Evolutionary conservation across 2,797 vertebrate species (phyloP).

Genomic region (Glyptemys insculpta): DNA sequence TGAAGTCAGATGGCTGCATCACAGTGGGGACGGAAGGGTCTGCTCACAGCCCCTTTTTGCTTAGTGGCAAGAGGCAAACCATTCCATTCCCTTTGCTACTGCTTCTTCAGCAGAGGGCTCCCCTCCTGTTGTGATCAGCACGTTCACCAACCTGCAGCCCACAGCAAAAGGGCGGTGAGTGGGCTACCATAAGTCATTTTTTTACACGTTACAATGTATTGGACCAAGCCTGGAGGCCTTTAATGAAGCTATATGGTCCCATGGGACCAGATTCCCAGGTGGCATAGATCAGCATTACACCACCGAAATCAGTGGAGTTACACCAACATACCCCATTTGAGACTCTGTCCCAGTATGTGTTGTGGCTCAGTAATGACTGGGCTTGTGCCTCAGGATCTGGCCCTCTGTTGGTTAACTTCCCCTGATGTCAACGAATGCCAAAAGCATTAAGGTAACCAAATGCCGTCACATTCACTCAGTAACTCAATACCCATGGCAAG

Average conservation of each 20-base stretch:
- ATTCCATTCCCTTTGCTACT: too few relatives aligned
- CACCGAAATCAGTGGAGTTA: neutral
- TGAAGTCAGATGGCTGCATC: neutral
- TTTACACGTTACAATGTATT: neutral
- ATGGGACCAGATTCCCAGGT: fast-evolving
- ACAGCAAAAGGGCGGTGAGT: neutral
- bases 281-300: neutral
- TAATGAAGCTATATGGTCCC: neutral
- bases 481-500: fast-evolving
- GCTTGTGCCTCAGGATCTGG: neutral
- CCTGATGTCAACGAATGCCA: fast-evolving
- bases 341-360: neutral
- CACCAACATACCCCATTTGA: neutral
- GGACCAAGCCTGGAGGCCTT: neutral
- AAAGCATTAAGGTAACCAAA: fast-evolving
- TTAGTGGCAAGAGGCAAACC: too few relatives aligned
- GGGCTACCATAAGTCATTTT: neutral
- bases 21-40: too few relatives aligned
- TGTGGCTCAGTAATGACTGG: fast-evolving
- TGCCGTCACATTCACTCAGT: neutral
- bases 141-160: too few relatives aligned
- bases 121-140: too few relatives aligned
- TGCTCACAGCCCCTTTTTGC: too few relatives aligned
- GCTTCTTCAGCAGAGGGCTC: too few relatives aligned
- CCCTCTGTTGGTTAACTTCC: neutral